Evolutionary conservation across 2,113 vertebrate genomes (phyloP).

Genomic region (Rhinolophus ferrumequinum): DNA sequence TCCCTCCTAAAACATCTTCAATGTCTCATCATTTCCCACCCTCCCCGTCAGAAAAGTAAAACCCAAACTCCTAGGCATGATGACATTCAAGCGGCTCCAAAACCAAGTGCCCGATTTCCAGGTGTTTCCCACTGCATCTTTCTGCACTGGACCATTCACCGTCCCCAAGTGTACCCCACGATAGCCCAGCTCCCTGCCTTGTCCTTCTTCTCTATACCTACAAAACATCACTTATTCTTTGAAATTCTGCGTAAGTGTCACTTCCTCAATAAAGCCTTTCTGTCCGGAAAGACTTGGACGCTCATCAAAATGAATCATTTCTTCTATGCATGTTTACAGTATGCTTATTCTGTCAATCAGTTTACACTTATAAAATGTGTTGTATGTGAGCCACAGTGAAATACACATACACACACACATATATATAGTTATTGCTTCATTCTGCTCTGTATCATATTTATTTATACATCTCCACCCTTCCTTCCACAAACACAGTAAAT

Average conservation of each 20-base stretch:
- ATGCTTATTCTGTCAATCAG: constrained; percentile 57
- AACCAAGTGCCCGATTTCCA: neutral
- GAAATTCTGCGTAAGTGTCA: neutral
- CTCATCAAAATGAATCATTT: constrained; percentile 48
- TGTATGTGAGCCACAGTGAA: neutral
- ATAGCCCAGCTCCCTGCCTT: neutral
- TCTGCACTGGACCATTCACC: neutral
- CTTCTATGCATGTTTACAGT: neutral
- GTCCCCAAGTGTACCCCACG: fast-evolving
- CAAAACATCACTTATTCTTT: neutral
- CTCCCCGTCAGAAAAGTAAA: neutral
- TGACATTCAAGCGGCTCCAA: neutral
- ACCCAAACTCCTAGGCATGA: neutral
- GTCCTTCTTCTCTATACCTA: neutral
- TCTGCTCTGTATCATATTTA: constrained; percentile 56
- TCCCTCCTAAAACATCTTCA: neutral
- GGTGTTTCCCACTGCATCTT: neutral
- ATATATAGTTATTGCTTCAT: neutral
- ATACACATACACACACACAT: neutral
- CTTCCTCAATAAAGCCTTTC: constrained; percentile 36
- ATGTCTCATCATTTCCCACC: neutral
- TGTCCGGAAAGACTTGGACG: constrained; percentile 8
- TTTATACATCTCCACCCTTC: constrained; percentile 20
- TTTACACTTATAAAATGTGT: constrained; percentile 43
- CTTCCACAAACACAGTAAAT: constrained; percentile 30